Base-by-base conservation (phyloP, 2,888 invertebrate genomes). In the Epinotia nisella region DNA sequence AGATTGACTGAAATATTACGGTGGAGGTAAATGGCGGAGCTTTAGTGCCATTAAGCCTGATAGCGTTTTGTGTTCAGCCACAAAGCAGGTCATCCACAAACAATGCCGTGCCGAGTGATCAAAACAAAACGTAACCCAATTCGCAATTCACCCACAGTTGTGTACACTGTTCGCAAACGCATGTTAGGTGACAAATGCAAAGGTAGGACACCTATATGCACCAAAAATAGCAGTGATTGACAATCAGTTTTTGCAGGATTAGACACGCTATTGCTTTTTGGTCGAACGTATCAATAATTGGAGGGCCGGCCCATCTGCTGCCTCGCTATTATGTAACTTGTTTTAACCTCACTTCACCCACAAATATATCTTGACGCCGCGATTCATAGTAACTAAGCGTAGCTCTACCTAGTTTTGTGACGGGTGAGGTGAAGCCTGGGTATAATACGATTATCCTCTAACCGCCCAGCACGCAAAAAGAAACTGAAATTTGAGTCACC, bases 41-140 rank as follows among this genome's bases (percentile, higher is more conserved):
- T 67, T 66, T 67, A 71, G 71, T 60, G 55, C 55, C 60, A 67
- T 71, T 71, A 71, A 19, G 66, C 24, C 59, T 60, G 66, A 67
- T 67, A 71, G 66, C 66, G 60, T 66, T 71, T 61, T 67, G 60
- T 67, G 15, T 55, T 15, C 55, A 24, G n/a, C n/a, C n/a, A 59
- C 51, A 60, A 65, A 59, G 60, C 45, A 45, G 45, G 55, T 51
- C 51, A 21, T 17, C 39, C 11, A 21, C 35, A 35, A 60, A 71
- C 60, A 71, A 71, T 24, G 53, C 59, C 17, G 3, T 35, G 41
- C 53, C 53, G 55, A 24, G 41, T 67, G 41, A 60, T 19, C 60
- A 61, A 21, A 67, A 56, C 72, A 56, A 72, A 60, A 56, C 67
- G 49, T 56, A 72, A 61, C 58, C 58, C 58, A 64, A 35, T 53